These are phyloP conservation scores for Puntigrus tetrazona DNA, from an alignment of 2,113 vertebrate genomes.

Conservation along the genomic window DNA sequence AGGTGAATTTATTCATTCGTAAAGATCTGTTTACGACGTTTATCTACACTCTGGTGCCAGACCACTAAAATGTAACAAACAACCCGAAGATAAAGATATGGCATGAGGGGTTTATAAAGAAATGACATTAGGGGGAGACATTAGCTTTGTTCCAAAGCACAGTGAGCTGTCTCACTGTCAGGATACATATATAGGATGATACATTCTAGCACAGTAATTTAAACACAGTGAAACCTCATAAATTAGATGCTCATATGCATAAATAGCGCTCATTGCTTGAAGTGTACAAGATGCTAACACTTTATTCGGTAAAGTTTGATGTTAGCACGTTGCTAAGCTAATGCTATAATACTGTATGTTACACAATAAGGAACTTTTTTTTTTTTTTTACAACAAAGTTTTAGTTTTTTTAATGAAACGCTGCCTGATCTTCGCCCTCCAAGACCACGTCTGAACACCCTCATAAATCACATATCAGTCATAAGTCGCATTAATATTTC, in stretches of 20 bases:
- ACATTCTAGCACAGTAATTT: background rate
- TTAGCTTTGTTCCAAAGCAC: conserved; percentile 20
- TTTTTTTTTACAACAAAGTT: too few relatives aligned
- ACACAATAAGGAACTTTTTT: background rate
- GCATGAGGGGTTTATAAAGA: conserved; percentile 54
- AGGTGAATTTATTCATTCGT: conserved; percentile 74
- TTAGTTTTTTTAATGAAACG: too few relatives aligned
- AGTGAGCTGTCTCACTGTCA: background rate
- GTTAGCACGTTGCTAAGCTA: background rate
- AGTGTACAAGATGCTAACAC: background rate
- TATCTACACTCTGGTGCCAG: conserved; percentile 70
- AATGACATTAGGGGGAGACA: conserved; percentile 55
- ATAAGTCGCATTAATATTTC: too few relatives aligned
- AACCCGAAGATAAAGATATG: conserved; percentile 65
- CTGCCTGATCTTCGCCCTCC: too few relatives aligned
- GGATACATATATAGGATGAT: background rate
- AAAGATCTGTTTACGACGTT: conserved; percentile 76
- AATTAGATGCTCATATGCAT: background rate
- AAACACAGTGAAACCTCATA: background rate
- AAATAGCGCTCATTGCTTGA: background rate
- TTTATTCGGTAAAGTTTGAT: background rate
- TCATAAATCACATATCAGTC: too few relatives aligned
- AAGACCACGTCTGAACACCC: too few relatives aligned
- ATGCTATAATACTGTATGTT: background rate
- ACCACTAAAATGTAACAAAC: conserved; percentile 70